A percentile compares a stretch with the other conserved stretches of the same genome.
These are phyloP conservation scores for Trichosurus vulpecula DNA, from an alignment of 2,797 vertebrate genomes.

Conservation along the genomic window DNA sequence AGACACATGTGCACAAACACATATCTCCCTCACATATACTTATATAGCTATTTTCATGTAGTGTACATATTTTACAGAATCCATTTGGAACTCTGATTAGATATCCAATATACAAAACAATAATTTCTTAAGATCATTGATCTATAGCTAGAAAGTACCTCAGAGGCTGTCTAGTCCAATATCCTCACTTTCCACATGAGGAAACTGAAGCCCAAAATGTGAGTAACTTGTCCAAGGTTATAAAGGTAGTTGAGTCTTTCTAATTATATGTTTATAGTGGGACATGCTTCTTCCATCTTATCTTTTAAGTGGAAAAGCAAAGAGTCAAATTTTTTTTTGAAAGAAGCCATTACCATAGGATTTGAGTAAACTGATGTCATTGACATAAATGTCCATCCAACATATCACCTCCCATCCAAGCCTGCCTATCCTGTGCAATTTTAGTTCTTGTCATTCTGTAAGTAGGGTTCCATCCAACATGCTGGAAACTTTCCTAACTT, in stretches of 20 bases:
- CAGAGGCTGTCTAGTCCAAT: background rate
- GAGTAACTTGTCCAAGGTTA: background rate
- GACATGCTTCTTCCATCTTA: background rate
- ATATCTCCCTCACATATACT: background rate
- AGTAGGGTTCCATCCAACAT: background rate
- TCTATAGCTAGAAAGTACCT: background rate
- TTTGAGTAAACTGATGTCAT: background rate
- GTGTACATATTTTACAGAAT: conserved; percentile 62
- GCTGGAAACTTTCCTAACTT: background rate
- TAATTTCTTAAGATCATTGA: background rate
- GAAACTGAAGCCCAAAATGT: background rate
- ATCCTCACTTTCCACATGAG: background rate
- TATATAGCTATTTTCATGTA: background rate
- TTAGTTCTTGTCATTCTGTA: background rate
- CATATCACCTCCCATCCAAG: background rate
- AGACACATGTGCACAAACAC: background rate
- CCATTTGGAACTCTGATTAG: conserved; percentile 60
- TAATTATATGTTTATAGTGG: background rate
- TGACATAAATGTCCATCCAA: background rate
- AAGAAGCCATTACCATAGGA: background rate
- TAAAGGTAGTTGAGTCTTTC: background rate
- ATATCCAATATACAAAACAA: conserved; percentile 4
- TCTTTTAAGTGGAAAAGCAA: background rate
- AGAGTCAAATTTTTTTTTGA: background rate
- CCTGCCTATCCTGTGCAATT: background rate